Conservation (phyloP, 23 tunicate species). For the Halocynthia aurantium region DNA sequence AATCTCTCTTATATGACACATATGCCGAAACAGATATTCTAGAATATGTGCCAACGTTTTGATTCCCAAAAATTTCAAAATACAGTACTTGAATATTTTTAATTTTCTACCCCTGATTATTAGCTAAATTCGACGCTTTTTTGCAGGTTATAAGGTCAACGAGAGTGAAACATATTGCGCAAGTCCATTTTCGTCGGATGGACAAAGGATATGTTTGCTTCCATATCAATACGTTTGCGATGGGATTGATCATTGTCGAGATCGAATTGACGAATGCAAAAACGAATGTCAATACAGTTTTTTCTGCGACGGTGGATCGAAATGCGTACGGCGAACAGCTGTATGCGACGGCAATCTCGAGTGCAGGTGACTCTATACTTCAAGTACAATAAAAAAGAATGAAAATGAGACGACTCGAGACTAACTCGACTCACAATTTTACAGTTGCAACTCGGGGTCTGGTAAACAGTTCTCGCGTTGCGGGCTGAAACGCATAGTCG, state of each 20-base stretch:
- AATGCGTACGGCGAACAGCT: slow-evolving; percentile 24
- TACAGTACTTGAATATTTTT: too few species aligned
- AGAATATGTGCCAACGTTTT: too few species aligned
- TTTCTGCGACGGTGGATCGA: slow-evolving; percentile 49
- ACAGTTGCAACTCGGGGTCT: background rate
- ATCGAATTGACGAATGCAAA: slow-evolving; percentile 58
- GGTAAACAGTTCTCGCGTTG: too few species aligned
- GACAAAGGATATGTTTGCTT: slow-evolving; percentile 15
- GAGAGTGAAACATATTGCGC: background rate
- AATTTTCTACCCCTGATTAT: too few species aligned
- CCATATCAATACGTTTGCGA: slow-evolving; percentile 54
- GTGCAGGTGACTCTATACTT: slow-evolving; percentile 38
- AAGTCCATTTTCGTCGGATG: background rate
- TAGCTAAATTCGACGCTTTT: too few species aligned
- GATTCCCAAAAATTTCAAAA: too few species aligned
- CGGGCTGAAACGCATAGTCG: too few species aligned
- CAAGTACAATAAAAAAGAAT: too few species aligned
- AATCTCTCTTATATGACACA: too few species aligned
- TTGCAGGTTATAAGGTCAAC: too few species aligned
- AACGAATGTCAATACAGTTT: slow-evolving; percentile 34
- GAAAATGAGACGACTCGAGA: too few species aligned
- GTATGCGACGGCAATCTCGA: slow-evolving; percentile 58
- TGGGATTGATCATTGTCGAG: slow-evolving; percentile 49
- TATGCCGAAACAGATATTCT: too few species aligned
- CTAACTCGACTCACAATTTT: background rate